Base-by-base conservation (phyloP, 2,888 invertebrate species). In the Chydorus sphaericus region DNA sequence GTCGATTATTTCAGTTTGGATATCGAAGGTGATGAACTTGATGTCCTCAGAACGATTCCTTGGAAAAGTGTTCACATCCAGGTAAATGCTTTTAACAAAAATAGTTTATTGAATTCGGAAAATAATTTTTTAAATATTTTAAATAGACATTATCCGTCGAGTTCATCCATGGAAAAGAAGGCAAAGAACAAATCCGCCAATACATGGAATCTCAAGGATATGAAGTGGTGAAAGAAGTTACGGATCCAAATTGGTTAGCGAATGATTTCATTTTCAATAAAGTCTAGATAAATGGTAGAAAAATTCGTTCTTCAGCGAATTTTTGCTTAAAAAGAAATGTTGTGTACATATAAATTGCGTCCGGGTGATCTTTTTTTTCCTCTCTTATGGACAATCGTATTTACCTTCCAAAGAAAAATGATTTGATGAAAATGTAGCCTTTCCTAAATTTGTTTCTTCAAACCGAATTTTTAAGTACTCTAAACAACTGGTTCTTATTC, bases 1-100 rank as follows among this genome's bases (percentile, higher is more conserved):
- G 66, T 77, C 4, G 74, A 77, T 64, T 76, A 75, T 63, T 73
- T 77, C 60, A 75, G 75, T 62, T 66, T 77, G 23, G 77, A 77
- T 61, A 70, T 77, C 11, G 76, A 77, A 61, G 77, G 77, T 2
- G 67, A 68, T 38, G 77, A 77, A 63, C 65, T 75, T 18, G 68
- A 71, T 7, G 72, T 77, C 14, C 64, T 77, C 16, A 67, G 70
- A 62, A 75, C 75, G 2, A 73, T 77, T 61, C 75, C 75, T 8
- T 76, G 73, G 61, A 68, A 75, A 48, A 66, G 66, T 55, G 65
- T 75, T 8, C 66, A 74, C 58, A 73, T 77, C 37, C 68, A 68
- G 65, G 65, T 66, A 55, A 57, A 54, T 23, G 23, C 26, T 26
- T 4, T 10, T 10, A n/a, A 29, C 6, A 57, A 30, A 10, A 10